Conservation (phyloP, 2,797 vertebrate genomes). For the Arrhamphus sclerolepis region DNA sequence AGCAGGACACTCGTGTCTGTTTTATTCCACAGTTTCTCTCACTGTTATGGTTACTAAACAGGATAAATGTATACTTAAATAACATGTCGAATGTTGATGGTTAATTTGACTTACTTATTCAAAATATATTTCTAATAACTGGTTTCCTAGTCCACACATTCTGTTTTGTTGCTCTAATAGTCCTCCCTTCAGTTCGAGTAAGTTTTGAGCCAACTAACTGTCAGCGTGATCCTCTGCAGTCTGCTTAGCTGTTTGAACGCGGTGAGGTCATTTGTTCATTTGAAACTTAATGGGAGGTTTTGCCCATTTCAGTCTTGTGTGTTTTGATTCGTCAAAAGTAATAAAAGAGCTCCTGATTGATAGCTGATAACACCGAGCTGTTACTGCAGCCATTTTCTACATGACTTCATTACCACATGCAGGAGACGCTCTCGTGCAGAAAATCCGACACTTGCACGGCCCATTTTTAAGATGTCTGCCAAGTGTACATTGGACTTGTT, state of each 20-base stretch:
- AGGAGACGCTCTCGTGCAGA: neutral
- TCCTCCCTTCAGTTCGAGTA: conserved; percentile 19
- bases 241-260: conserved; percentile 31
- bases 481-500: conserved; percentile 1
- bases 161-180: conserved; percentile 34
- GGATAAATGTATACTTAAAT: too few relatives aligned
- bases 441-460: neutral
- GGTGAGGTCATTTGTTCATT: conserved; percentile 55
- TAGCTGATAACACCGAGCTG: conserved; percentile 16
- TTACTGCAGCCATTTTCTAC: neutral
- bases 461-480: conserved; percentile 7
- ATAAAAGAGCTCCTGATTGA: conserved; percentile 34
- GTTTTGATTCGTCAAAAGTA: conserved; percentile 43
- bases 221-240: conserved; percentile 29
- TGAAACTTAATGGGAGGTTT: conserved; percentile 48
- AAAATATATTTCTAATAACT: conserved; percentile 39
- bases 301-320: conserved; percentile 12
- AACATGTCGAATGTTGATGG: too few relatives aligned
- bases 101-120: too few relatives aligned
- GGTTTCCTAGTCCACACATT: conserved; percentile 54
- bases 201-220: conserved; percentile 38
- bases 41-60: too few relatives aligned
- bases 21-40: too few relatives aligned
- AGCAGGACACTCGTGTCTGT: too few relatives aligned
- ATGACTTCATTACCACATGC: conserved; percentile 3